A percentile compares a stretch with the other conserved stretches of the same genome.
These are phyloP conservation scores for Microtus ochrogaster DNA, from an alignment of 2,113 vertebrate genomes.

Conservation along the genomic window DNA sequence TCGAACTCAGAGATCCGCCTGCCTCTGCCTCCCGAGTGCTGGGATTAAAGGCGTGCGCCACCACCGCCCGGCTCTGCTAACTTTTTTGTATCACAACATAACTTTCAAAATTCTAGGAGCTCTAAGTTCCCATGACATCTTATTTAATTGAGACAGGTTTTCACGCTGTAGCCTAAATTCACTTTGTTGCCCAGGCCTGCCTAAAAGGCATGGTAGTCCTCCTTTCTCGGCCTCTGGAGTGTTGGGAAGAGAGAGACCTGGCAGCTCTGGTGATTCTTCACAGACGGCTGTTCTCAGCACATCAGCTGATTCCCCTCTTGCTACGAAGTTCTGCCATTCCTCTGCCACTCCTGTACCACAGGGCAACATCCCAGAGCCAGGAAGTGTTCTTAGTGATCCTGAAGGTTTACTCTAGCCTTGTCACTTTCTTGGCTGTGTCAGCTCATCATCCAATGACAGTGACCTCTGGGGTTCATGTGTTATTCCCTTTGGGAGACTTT, in stretches of 20 bases:
- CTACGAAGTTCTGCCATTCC: background rate
- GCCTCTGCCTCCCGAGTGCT: no score
- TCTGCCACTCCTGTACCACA: background rate
- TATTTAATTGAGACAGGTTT: background rate
- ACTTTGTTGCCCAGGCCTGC: background rate
- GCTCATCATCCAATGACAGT: background rate
- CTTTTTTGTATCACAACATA: background rate
- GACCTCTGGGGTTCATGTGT: background rate
- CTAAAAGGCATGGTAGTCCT: background rate
- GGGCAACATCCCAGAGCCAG: background rate
- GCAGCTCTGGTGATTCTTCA: background rate
- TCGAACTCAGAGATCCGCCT: no score
- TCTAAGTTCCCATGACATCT: background rate
- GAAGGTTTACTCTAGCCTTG: background rate
- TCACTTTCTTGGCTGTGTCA: background rate
- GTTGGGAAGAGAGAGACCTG: background rate
- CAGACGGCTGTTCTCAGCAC: background rate
- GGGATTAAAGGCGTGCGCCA: no score
- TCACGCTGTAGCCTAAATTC: background rate
- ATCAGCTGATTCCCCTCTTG: background rate
- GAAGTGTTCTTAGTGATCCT: background rate
- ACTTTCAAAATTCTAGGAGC: background rate
- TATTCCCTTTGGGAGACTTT: conserved; percentile 3
- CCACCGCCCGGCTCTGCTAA: no score
- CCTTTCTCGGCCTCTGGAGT: background rate